Evolutionary conservation across 35 echinoderm and acorn worm species (phyloP), one percentile per base, ranked within the genome.

Genomic region (Strongylocentrotus purpuratus): DNA sequence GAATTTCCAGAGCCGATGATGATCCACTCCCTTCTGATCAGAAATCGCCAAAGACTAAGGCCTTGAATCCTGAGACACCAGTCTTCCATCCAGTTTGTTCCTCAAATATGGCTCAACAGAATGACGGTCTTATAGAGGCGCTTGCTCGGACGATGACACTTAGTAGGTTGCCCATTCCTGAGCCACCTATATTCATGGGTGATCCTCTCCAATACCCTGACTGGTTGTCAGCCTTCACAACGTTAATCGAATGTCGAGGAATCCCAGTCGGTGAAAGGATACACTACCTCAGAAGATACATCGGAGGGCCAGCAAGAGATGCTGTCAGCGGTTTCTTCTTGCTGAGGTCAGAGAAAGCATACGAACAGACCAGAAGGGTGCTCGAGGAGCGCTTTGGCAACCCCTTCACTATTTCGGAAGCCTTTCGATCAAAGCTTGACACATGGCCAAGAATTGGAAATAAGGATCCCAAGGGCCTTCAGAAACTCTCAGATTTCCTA

Each of bases 111-210:
- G n/a, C n/a, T n/a, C n/a, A n/a, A n/a, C n/a, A n/a, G 11, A 86
- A 11, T 11, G 11, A 17, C 10, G 32, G 2, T 17, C 9, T 86
- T 1, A 86, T 9, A 2, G 85, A 86, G 9, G 85, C 85, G 11
- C 20, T 86, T 11, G 85, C 7, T 11, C 85, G 20, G 20, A 85
- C 70, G n/a, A 85, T 85, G 35, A 41, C 35, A 3, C 35, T 41
- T 3, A 33, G 1, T 9, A 86, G 97, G 11, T 92, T 98, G 1
- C 94, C 96, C 6, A 91, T 61, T 12, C 97, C 95, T 11, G 97
- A 98, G 61, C 97, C 97, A 18, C 46, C 48, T 91, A 85, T 96
- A 22, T 98, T 98, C 92, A 94, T 22, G 28, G 97, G 97, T 2
- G 95, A 98, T 55, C 97, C 97, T 7, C 31, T 96, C 15, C 90